phyloP scores from a whole-genome alignment of 2,113 vertebrate species.

The Sus scrofa region T2T-Sscrofa CM000812.6:169809001-169809500 shows the following conservation, averaged over 20 bases:
- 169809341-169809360: not conserved
- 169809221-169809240: not conserved
- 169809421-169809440: no score
- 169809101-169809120: not conserved
- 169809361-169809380: not conserved
- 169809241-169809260: not conserved
- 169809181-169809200: not conserved
- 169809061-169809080: not conserved
- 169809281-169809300: not conserved
- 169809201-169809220: not conserved
- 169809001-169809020: not conserved
- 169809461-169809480: not conserved
- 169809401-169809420: not conserved
- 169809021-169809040: not conserved
- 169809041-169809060: not conserved
- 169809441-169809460: not conserved
- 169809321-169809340: not conserved
- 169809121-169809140: not conserved
- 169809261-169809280: not conserved
- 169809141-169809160: not conserved
- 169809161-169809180: not conserved
- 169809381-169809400: constrained; percentile 25
- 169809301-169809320: not conserved
- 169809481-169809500: not conserved
- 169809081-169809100: not conserved